Conservation (phyloP, 1,140 invertebrate genomes). For the Artemia franciscana region DNA sequence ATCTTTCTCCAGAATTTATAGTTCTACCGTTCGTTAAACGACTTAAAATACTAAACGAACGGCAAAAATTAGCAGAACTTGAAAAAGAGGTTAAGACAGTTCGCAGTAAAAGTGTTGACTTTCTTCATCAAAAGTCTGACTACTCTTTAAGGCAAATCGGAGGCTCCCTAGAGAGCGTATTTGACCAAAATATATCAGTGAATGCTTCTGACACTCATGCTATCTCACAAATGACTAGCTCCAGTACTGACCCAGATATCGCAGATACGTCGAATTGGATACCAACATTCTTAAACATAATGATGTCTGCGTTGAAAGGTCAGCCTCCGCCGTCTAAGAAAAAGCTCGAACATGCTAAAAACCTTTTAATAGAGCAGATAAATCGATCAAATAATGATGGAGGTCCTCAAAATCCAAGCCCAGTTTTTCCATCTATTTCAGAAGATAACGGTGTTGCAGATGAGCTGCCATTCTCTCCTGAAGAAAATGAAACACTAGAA, state of each 20-base stretch:
- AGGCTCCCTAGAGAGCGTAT: not conserved
- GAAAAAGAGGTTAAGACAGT: slow-evolving; percentile 35
- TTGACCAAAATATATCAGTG: slow-evolving; percentile 3
- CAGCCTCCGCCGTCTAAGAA: not conserved
- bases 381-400: slow-evolving; percentile 1
- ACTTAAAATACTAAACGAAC: slow-evolving; percentile 60
- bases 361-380: not conserved
- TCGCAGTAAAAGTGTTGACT: slow-evolving; percentile 48
- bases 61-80: slow-evolving; percentile 56
- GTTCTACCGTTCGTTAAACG: slow-evolving; percentile 68
- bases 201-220: slow-evolving; percentile 11
- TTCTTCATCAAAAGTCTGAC: slow-evolving; percentile 12
- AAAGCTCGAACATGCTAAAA: not conserved
- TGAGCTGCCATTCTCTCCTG: slow-evolving; percentile 27
- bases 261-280: not conserved
- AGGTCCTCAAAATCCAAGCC: slow-evolving; percentile 10
- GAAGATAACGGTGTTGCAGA: not conserved
- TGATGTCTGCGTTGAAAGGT: not conserved
- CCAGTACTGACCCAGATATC: not conserved
- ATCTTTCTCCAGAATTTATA: slow-evolving; percentile 62
- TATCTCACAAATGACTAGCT: not conserved
- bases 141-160: not conserved
- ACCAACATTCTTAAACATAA: not conserved
- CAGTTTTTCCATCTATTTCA: slow-evolving; percentile 10
- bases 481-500: slow-evolving; percentile 58